phyloP scores from a whole-genome alignment of 2,113 vertebrate genomes.

The Zapornia atra region DNA sequence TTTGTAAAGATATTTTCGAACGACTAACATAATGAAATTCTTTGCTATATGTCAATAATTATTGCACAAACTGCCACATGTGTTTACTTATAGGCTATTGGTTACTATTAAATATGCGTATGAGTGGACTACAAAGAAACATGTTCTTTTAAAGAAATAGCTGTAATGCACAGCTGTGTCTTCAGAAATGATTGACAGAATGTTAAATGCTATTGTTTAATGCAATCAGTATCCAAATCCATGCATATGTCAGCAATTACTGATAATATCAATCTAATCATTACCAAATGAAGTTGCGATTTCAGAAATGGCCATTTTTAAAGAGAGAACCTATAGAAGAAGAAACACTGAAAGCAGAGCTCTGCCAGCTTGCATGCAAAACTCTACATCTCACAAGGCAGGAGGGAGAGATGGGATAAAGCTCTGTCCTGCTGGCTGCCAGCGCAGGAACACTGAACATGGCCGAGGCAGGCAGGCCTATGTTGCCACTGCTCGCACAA shows the following conservation, averaged over 20 bases:
- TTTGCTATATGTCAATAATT: not conserved
- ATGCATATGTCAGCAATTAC: not conserved
- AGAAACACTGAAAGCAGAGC: conserved; percentile 21
- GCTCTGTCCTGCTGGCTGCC: not conserved
- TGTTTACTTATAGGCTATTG: not conserved
- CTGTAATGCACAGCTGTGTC: not conserved
- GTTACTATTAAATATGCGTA: not conserved
- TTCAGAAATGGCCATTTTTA: conserved; percentile 34
- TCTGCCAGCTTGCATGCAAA: conserved; percentile 32
- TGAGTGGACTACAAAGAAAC: not conserved
- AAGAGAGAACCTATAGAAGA: not conserved
- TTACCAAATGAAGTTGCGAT: conserved; percentile 47
- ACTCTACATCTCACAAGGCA: conserved; percentile 3
- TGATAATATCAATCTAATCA: conserved; percentile 20
- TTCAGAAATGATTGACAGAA: not conserved
- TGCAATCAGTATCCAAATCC: not conserved
- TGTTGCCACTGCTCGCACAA: not conserved
- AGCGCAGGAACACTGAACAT: not conserved
- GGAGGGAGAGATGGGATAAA: not conserved
- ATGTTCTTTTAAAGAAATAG: conserved; percentile 14
- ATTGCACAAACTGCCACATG: not conserved
- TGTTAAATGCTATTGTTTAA: conserved; percentile 3
- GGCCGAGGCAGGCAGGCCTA: not conserved
- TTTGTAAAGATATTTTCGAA: not conserved
- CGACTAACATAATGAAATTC: not conserved